These are phyloP conservation scores for Caenorhabditis imperialis DNA, from an alignment of 2,888 invertebrate species.

Conservation along the genomic window DNA sequence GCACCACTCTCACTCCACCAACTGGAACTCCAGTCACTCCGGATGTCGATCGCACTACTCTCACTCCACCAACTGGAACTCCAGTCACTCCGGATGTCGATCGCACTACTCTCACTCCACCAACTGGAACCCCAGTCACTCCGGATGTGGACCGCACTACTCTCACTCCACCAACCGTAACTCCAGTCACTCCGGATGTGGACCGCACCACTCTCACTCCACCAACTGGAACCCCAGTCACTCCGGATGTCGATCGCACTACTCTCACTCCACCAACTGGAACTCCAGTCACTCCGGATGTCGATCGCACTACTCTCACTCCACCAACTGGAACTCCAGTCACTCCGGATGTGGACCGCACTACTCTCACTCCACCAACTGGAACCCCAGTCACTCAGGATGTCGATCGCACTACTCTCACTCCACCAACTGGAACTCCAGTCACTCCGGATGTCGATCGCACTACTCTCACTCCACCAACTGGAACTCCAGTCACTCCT, in stretches of 20 bases:
- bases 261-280: too few species aligned
- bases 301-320: too few species aligned
- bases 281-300: too few species aligned
- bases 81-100: background rate
- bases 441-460: background rate
- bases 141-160: background rate
- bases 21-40: background rate
- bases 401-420: too few species aligned
- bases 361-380: too few species aligned
- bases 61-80: background rate
- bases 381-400: background rate
- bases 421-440: background rate
- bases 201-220: too few species aligned
- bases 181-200: background rate
- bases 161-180: conserved; percentile 4
- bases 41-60: background rate
- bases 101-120: background rate
- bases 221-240: too few species aligned
- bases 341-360: too few species aligned
- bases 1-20: background rate
- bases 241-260: too few species aligned
- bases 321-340: too few species aligned
- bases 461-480: conserved; percentile 6
- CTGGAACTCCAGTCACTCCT: conserved; percentile 2
- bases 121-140: background rate